A percentile compares a stretch with the other conserved stretches of the same genome.
Evolutionary conservation across 2,113 vertebrate species (phyloP).

Genomic region (Mus pahari): DNA sequence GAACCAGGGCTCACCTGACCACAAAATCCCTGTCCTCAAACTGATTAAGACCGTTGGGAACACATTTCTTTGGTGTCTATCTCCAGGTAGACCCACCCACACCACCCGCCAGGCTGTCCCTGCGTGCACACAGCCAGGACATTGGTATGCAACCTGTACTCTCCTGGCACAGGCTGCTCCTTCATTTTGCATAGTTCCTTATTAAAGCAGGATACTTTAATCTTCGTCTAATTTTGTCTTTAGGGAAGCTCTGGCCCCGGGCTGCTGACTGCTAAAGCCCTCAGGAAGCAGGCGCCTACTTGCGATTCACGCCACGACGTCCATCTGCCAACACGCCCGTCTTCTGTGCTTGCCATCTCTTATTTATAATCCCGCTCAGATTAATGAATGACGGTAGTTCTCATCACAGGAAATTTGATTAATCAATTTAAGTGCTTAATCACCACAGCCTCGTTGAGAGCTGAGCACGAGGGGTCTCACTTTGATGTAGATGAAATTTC

Average conservation of each 20-base stretch:
- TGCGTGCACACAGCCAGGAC: accelerated
- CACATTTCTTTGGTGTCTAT: neutral
- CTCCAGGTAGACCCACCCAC: neutral
- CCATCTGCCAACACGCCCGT: constrained; percentile 87
- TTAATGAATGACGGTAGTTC: constrained; percentile 92
- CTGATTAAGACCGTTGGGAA: neutral
- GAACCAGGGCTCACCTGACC: neutral
- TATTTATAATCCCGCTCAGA: constrained; percentile 91
- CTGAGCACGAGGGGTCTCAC: constrained; percentile 73
- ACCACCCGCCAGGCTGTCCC: accelerated
- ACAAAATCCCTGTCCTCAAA: neutral
- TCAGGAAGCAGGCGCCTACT: constrained; percentile 80
- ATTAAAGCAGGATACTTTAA: constrained; percentile 83
- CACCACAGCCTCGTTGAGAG: constrained; percentile 84
- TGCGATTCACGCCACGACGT: constrained; percentile 83
- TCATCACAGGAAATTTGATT: constrained; percentile 92
- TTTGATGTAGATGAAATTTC: constrained; percentile 82
- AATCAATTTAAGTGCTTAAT: constrained; percentile 93
- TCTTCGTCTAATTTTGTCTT: constrained; percentile 85
- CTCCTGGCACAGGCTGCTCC: constrained; percentile 43
- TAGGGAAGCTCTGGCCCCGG: constrained; percentile 82
- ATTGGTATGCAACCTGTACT: constrained; percentile 62
- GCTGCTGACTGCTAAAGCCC: constrained; percentile 78
- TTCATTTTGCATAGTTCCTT: constrained; percentile 77
- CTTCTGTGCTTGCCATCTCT: constrained; percentile 88